Evolutionary conservation across 2,797 vertebrate species (phyloP).

Genomic region (Sylvia borin): DNA sequence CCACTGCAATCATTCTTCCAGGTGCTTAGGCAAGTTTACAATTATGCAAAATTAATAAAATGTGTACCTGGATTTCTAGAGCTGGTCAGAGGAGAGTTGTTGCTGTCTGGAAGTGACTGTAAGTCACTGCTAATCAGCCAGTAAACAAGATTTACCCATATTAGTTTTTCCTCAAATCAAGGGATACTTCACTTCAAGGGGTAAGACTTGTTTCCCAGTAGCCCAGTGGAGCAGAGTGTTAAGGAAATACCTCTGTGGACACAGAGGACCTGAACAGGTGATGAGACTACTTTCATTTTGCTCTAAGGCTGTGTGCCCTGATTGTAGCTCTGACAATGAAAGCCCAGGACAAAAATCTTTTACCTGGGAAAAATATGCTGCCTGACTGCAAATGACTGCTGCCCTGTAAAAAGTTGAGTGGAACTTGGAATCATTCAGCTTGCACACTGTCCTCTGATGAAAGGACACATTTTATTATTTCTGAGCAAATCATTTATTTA

Average conservation of each 20-base stretch:
- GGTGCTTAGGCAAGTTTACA: neutral
- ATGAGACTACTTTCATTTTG: neutral
- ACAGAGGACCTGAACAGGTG: neutral
- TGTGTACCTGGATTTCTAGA: neutral
- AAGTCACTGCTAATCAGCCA: neutral
- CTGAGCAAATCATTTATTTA: neutral
- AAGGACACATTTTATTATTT: neutral
- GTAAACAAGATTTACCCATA: neutral
- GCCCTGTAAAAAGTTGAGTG: neutral
- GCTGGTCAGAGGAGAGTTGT: neutral
- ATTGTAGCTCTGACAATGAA: neutral
- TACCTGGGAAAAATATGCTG: neutral
- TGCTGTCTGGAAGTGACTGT: neutral
- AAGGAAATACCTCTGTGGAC: neutral
- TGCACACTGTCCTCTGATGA: neutral
- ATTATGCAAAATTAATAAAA: slow-evolving; percentile 15
- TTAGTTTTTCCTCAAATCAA: neutral
- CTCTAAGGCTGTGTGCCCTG: neutral
- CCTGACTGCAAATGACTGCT: neutral
- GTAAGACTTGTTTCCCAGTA: neutral
- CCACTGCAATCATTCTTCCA: slow-evolving; percentile 8
- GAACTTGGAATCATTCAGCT: neutral
- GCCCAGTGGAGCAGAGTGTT: neutral
- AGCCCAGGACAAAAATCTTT: neutral
- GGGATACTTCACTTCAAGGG: neutral